Evolutionary conservation across 2,797 vertebrate species (phyloP).

Genomic region (Notoglanidium macrostoma): DNA sequence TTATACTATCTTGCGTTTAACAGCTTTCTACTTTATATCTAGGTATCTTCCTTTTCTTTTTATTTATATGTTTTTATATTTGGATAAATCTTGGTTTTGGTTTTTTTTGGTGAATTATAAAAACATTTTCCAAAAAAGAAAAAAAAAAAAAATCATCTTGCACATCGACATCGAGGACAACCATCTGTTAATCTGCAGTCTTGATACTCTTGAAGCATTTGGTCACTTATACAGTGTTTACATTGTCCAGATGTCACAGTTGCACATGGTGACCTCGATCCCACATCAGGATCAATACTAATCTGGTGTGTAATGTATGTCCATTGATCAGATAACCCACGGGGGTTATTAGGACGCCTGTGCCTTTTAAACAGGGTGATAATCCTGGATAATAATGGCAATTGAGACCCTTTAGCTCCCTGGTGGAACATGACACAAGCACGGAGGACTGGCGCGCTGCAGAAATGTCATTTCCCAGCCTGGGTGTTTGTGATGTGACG

Average conservation of each 20-base stretch:
- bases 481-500: background rate
- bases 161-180: too few relatives aligned
- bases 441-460: background rate
- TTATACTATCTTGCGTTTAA: background rate
- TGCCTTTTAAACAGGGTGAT: slow-evolving; percentile 46
- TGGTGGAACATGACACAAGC: slow-evolving; percentile 6
- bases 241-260: slow-evolving; percentile 69
- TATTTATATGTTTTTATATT: background rate
- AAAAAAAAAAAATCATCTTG: background rate
- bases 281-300: slow-evolving; percentile 70
- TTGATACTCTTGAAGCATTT: slow-evolving; percentile 50
- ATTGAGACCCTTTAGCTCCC: slow-evolving; percentile 52
- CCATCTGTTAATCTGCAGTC: background rate
- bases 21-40: background rate
- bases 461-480: slow-evolving; percentile 4
- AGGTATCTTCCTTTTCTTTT: background rate
- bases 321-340: slow-evolving; percentile 67
- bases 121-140: background rate
- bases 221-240: slow-evolving; percentile 58
- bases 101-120: background rate
- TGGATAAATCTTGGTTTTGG: too few relatives aligned
- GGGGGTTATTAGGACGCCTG: slow-evolving; percentile 48
- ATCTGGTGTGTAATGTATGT: slow-evolving; percentile 76
- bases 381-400: slow-evolving; percentile 46
- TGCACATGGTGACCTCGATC: slow-evolving; percentile 21